Percentiles rank a stretch among this genome's conserved stretches.
These are phyloP conservation scores for Coreius guichenoti DNA, from an alignment of 2,797 vertebrate species.

Conservation along the genomic window DNA sequence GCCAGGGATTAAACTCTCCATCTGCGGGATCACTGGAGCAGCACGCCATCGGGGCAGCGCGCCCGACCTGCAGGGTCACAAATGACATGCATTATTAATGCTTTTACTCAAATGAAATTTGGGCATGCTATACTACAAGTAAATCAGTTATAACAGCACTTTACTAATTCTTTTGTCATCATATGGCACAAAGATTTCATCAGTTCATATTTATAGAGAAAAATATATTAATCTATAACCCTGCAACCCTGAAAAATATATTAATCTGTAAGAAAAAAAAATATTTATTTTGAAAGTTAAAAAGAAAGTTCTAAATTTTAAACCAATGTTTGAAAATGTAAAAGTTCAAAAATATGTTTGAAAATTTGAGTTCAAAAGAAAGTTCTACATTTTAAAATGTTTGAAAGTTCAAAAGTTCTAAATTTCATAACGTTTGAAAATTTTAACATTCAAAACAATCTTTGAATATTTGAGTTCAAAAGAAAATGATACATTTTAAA, in stretches of 20 bases:
- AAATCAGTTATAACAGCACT: neutral
- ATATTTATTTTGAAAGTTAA: neutral
- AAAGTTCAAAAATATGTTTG: too few species aligned
- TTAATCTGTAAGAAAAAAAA: neutral
- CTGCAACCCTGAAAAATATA: too few species aligned
- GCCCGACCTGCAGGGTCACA: constrained; percentile 66
- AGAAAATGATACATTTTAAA: neutral
- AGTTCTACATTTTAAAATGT: too few species aligned
- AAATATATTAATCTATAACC: neutral
- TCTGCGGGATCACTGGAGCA: constrained; percentile 77
- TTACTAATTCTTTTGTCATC: neutral
- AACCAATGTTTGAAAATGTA: too few species aligned
- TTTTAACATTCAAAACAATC: neutral
- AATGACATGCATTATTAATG: constrained; percentile 16
- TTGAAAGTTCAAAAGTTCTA: neutral
- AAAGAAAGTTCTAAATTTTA: neutral
- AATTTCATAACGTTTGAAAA: too few species aligned
- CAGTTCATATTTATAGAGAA: neutral
- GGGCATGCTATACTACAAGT: neutral
- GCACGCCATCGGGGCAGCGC: constrained; percentile 33
- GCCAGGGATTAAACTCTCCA: constrained; percentile 68
- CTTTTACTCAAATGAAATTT: neutral
- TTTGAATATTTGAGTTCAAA: neutral
- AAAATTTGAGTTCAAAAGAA: too few species aligned
- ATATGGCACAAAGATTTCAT: neutral